Percentiles rank a stretch among this genome's conserved stretches.
phyloP scores from a whole-genome alignment of 2,113 vertebrate genomes.

The Salvator merianae region DNA sequence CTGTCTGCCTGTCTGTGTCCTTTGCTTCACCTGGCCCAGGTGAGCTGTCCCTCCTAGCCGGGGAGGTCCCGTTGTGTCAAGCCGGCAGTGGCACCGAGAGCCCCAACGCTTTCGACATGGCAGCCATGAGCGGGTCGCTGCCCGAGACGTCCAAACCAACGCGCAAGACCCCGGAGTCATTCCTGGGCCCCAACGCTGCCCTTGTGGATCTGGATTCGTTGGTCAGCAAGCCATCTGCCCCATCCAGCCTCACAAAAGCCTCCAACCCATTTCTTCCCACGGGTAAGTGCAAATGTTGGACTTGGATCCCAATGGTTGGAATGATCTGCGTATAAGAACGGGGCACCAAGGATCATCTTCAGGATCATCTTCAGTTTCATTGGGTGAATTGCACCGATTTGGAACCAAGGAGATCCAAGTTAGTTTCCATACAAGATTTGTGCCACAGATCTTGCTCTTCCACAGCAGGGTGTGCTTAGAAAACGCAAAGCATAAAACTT shows the following conservation, averaged over 20 bases:
- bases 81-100: slow-evolving; percentile 43
- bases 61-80: slow-evolving; percentile 57
- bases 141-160: slow-evolving; percentile 77
- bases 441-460: background rate
- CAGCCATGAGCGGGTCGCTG: slow-evolving; percentile 82
- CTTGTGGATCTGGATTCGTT: slow-evolving; percentile 90
- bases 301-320: slow-evolving; percentile 53
- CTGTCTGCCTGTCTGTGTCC: background rate
- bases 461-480: background rate
- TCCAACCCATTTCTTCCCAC: slow-evolving; percentile 89
- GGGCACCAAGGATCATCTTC: no score
- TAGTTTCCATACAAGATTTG: no score
- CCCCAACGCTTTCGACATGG: slow-evolving; percentile 70
- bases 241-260: slow-evolving; percentile 64
- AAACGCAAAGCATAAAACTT: no score
- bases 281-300: slow-evolving; percentile 70
- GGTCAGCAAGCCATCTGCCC: slow-evolving; percentile 80
- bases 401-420: no score
- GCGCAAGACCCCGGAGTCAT: slow-evolving; percentile 90
- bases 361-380: background rate
- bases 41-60: slow-evolving; percentile 68
- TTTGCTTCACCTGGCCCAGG: slow-evolving; percentile 38
- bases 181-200: slow-evolving; percentile 89
- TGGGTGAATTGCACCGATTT: background rate
- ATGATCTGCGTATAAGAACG: background rate